Evolutionary conservation across 1,140 invertebrate genomes (phyloP), one percentile per base, ranked within the genome.

Genomic region (Neodiprion pinetum): DNA sequence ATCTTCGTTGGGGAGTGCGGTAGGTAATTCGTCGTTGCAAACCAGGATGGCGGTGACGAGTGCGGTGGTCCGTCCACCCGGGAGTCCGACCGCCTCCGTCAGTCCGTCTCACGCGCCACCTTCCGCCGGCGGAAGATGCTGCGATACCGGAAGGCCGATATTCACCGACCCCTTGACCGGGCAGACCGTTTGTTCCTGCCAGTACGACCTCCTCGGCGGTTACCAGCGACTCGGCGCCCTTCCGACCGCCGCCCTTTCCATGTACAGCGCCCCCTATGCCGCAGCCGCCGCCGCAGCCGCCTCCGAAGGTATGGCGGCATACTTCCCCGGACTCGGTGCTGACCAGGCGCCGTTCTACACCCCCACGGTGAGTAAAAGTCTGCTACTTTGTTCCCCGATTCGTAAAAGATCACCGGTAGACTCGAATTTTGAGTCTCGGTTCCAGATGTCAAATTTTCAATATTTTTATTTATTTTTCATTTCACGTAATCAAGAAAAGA

Each of bases 131-230:
- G 90, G 90, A 77, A 91, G 94, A 78, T 98, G 96, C 89, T 98
- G 96, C 88, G 96, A 98, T 89, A 96, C 95, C 73, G 96, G 96
- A 67, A 90, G 96, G 67, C 95, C 96, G 9, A 93, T 98, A 80
- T 96, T 96, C 88, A 96, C 96, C 76, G 96, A 98, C 88, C 96
- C 96, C 9, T 91, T 97, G 78, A 97, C 95, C 66, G 96, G 96
- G 21, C 96, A 97, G 88, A 96, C 94, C 9, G 93, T 98, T 14
- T 98, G 96, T 89, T 97, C 96, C 74, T 97, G 96, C 89, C 96
- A 98, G 88, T 95, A 94, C 88, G 94, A 93, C 85, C 82, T 87
- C 7, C 90, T 94, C 75, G 91, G 93, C 78, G 94, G 92, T 85
- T 97, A 95, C 89, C 95, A 94, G 88, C 92, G 94, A 75, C 88